Conservation (phyloP, 2,888 invertebrate genomes). For the Deroplatys truncata region DNA sequence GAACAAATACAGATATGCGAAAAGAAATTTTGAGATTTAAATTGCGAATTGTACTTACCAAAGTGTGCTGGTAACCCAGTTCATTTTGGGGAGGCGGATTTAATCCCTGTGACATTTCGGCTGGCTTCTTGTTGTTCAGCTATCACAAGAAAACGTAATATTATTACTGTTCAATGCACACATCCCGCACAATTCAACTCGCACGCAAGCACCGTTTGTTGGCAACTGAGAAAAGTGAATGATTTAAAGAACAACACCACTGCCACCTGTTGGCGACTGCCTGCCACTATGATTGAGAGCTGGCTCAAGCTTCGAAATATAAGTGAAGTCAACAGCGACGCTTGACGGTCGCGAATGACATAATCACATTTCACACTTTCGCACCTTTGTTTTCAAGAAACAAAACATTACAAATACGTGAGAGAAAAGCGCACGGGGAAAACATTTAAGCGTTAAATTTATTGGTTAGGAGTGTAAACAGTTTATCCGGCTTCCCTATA, state of each 20-base stretch:
- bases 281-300: not conserved
- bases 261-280: not conserved
- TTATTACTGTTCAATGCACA: not conserved
- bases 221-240: not conserved
- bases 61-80: slow-evolving; percentile 30
- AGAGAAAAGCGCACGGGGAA: too few species aligned
- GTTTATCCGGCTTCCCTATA: too few species aligned
- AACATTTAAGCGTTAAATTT: too few species aligned
- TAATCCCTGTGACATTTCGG: not conserved
- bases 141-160: not conserved
- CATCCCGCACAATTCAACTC: not conserved
- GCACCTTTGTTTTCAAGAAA: too few species aligned
- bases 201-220: not conserved
- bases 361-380: not conserved
- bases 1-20: not conserved
- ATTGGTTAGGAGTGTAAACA: too few species aligned
- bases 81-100: slow-evolving; percentile 20
- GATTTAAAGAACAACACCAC: not conserved
- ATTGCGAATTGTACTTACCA: slow-evolving; percentile 23
- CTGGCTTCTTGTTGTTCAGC: not conserved
- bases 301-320: not conserved
- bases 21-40: not conserved
- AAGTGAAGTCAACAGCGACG: not conserved
- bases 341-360: not conserved
- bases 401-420: too few species aligned